Evolutionary conservation across 1,140 invertebrate species (phyloP).

Genomic region (Hylaeus volcanicus): DNA sequence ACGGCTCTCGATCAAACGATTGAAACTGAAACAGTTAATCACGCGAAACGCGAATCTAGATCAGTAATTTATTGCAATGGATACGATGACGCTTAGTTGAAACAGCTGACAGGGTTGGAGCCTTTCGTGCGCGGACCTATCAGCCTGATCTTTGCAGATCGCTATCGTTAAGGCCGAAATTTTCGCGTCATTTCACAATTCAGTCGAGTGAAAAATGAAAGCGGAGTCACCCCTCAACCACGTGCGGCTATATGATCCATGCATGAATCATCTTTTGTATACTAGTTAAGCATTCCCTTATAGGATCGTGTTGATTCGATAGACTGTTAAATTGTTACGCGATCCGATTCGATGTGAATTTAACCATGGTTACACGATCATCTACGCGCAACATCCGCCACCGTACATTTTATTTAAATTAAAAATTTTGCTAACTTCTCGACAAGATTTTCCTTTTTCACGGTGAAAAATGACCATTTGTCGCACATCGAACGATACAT

Average conservation of each 20-base stretch:
- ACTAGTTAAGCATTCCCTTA: neutral
- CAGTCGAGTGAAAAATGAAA: conserved; percentile 59
- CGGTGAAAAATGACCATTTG: no score
- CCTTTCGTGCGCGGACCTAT: neutral
- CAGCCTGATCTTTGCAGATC: conserved; percentile 2
- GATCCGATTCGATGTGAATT: neutral
- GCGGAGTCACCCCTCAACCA: neutral
- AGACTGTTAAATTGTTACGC: neutral
- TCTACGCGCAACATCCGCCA: neutral
- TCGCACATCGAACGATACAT: no score
- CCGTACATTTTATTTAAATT: no score
- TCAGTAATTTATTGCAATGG: conserved; percentile 1
- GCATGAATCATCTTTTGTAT: conserved; percentile 10
- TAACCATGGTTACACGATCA: neutral
- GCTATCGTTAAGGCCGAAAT: conserved; percentile 37
- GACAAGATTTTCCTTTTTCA: no score
- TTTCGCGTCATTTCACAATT: conserved; percentile 54
- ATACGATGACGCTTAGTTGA: neutral
- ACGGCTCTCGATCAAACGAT: neutral
- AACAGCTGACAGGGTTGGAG: neutral
- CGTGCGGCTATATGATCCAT: conserved; percentile 14
- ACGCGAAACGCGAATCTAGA: neutral
- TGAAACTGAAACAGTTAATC: neutral
- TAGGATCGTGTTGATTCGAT: neutral
- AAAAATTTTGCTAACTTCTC: no score